Percentiles rank a stretch among this genome's conserved stretches.
Evolutionary conservation across 2,888 invertebrate species (phyloP).

Genomic region (Amiota communis): DNA sequence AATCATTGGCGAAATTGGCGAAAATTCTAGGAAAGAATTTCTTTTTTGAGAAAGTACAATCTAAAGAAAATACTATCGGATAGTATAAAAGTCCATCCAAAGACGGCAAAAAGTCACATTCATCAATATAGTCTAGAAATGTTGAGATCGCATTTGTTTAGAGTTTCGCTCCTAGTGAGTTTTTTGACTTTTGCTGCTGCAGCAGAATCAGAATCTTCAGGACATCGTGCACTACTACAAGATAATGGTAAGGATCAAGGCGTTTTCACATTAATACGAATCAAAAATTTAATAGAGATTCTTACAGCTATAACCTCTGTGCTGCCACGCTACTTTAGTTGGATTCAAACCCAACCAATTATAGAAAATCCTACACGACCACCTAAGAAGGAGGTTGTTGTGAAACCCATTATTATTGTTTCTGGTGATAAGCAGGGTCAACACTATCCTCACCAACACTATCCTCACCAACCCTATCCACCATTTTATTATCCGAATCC

Average conservation of each 20-base stretch:
- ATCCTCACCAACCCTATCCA: too few species aligned
- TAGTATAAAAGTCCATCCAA: neutral
- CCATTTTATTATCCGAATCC: neutral
- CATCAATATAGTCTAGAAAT: too few species aligned
- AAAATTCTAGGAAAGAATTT: neutral
- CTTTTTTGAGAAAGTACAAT: neutral
- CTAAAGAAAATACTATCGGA: neutral
- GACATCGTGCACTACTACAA: neutral
- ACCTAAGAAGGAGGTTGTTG: neutral
- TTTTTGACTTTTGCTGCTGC: too few species aligned
- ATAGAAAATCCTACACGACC: neutral
- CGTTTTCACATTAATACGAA: neutral
- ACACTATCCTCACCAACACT: neutral
- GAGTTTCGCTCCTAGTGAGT: too few species aligned
- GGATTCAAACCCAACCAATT: neutral
- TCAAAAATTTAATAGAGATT: neutral
- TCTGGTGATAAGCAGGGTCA: neutral
- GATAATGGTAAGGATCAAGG: slow-evolving; percentile 5
- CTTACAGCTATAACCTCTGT: neutral
- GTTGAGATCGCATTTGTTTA: too few species aligned
- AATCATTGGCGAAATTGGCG: neutral
- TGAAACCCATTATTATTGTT: slow-evolving; percentile 17
- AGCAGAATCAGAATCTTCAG: neutral
- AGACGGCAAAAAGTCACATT: neutral
- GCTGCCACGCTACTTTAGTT: neutral